Evolutionary conservation across 2,113 vertebrate species (phyloP), one percentile per base, ranked within the genome.

Genomic region (Caloenas nicobarica): DNA sequence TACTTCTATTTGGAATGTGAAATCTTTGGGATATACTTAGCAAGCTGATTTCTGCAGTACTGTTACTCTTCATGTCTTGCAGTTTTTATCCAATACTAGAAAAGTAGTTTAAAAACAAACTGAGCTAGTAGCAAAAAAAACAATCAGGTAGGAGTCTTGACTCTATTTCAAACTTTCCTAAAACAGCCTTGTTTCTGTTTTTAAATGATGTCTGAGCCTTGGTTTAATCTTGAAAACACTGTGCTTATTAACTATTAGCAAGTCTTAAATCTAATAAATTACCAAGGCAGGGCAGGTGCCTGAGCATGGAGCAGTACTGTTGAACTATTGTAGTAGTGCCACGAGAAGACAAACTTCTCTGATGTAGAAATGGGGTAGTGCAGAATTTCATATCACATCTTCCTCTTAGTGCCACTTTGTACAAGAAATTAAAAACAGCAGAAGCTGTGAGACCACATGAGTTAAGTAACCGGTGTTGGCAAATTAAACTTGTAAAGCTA

Each of bases 321-420:
- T 51, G 7, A 40, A 3, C 26, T n/a, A 0, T 9, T 46, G 19
- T 16, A 31, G n/a, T 9, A 50, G 6, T 11, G 6, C 65, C 40
- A 13, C 0, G 6, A 53, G 42, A 11, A 83, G 29, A 74, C 6
- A 36, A 29, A 14, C 9, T 38, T 71, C 4, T 33, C 15, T 1
- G 0, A 18, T 25, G 40, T 56, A 13, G 29, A 57, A 73, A 46
- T 56, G 40, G 31, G 19, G 17, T n/a, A 6, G 7, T 64, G 33
- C n/a, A 29, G 25, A 40, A n/a, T 86, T 91, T 86, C 17, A 7
- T 14, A 51, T 14, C 50, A 14, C 50, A 26, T 26, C 50, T 51
- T 51, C 50, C 19, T 4, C 14, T 44, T 38, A 7, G 9, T 25
- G 7, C 44, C 29, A 36, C 9, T 71, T 61, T 57, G 12, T 57